Evolutionary conservation across 2,888 invertebrate species (phyloP).

Genomic region (Xestia sexstrigata): DNA sequence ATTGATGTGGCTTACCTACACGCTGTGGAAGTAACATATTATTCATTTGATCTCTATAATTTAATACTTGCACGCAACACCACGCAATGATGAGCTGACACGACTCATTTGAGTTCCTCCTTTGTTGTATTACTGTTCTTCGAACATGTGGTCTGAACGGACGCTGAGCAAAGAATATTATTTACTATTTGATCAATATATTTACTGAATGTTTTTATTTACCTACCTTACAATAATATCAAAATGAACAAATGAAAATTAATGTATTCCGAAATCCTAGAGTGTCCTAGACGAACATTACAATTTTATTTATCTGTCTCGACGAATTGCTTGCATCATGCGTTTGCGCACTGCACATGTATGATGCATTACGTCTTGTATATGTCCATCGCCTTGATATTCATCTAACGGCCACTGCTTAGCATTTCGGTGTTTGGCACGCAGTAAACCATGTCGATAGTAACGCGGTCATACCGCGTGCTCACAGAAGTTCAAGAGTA

Average conservation of each 20-base stretch:
- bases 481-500: conserved; percentile 34
- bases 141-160: background rate
- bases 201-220: background rate
- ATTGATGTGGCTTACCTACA: conserved; percentile 7
- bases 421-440: conserved; percentile 43
- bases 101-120: conserved; percentile 6
- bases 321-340: conserved; percentile 30
- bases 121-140: conserved; percentile 7
- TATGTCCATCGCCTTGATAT: conserved; percentile 30
- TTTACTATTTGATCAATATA: background rate
- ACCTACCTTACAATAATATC: background rate
- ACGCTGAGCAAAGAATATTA: background rate
- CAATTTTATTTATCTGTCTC: conserved; percentile 35
- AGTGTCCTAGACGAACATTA: conserved; percentile 18
- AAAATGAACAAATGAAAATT: conserved; percentile 4
- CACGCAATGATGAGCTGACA: conserved; percentile 18
- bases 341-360: conserved; percentile 34
- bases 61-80: conserved; percentile 30
- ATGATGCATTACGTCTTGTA: conserved; percentile 41
- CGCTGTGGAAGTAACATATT: conserved; percentile 1
- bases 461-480: conserved; percentile 21
- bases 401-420: conserved; percentile 35
- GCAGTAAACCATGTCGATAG: conserved; percentile 16
- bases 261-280: conserved; percentile 25
- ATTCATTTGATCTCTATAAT: conserved; percentile 23